Evolutionary conservation across 2,797 vertebrate species (phyloP).

Genomic region (Triplophysa yarkandensis): DNA sequence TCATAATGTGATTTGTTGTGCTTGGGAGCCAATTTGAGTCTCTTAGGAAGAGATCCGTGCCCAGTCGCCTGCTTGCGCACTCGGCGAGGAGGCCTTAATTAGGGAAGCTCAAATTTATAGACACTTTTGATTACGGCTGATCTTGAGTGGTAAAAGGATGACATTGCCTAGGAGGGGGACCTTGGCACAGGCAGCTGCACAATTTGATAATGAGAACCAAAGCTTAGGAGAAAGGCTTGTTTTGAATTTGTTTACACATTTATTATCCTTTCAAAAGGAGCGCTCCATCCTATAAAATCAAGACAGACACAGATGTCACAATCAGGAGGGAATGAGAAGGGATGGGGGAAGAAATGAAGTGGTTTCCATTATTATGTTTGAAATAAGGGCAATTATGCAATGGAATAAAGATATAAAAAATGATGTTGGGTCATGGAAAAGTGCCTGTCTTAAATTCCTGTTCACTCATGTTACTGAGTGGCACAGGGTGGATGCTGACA

Average conservation of each 20-base stretch:
- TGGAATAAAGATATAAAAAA: slow-evolving; percentile 62
- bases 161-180: slow-evolving; percentile 62
- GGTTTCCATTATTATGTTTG: slow-evolving; percentile 64
- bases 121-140: slow-evolving; percentile 72
- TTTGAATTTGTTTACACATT: slow-evolving; percentile 73
- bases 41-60: slow-evolving; percentile 59
- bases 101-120: slow-evolving; percentile 68
- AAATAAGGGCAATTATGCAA: slow-evolving; percentile 61
- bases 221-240: slow-evolving; percentile 65
- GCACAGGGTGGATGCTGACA: slow-evolving; percentile 37
- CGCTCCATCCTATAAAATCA: slow-evolving; percentile 62
- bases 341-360: slow-evolving; percentile 57
- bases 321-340: slow-evolving; percentile 60
- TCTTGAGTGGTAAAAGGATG: slow-evolving; percentile 66
- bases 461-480: slow-evolving; percentile 48
- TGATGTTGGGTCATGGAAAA: slow-evolving; percentile 63
- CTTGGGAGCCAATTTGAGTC: slow-evolving; percentile 69
- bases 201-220: slow-evolving; percentile 71
- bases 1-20: slow-evolving; percentile 73
- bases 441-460: slow-evolving; percentile 58
- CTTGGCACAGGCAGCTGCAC: slow-evolving; percentile 61
- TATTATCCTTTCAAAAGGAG: slow-evolving; percentile 71
- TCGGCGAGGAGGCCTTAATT: slow-evolving; percentile 69
- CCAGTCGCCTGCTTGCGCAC: slow-evolving; percentile 58
- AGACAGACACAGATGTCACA: slow-evolving; percentile 70